A percentile compares a stretch with the other conserved stretches of the same genome.
These are phyloP conservation scores for Drosophila multiciliata DNA, from an alignment of 2,888 invertebrate genomes.

Conservation along the genomic window DNA sequence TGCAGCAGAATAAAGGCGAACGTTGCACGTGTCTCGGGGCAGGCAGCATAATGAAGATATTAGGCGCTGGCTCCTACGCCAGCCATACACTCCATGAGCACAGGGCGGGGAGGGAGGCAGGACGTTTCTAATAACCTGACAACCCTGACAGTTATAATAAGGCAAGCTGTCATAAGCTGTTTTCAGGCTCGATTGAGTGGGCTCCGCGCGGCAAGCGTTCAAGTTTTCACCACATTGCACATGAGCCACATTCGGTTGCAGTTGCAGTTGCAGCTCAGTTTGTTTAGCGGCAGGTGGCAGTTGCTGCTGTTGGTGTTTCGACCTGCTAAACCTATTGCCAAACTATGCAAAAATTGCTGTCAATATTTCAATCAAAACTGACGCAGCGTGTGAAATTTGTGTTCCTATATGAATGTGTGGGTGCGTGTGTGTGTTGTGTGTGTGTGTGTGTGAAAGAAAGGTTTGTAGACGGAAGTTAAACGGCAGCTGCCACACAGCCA, in stretches of 20 bases:
- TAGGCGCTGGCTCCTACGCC: slow-evolving; percentile 14
- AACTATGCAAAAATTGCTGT: slow-evolving; percentile 75
- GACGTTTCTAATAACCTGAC: slow-evolving; percentile 60
- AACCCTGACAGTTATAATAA: slow-evolving; percentile 75
- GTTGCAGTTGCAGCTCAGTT: slow-evolving; percentile 24
- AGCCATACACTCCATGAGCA: neutral
- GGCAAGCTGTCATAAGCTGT: slow-evolving; percentile 79
- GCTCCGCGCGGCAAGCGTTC: slow-evolving; percentile 25
- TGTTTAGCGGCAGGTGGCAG: slow-evolving; percentile 19
- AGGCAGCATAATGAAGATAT: slow-evolving; percentile 67
- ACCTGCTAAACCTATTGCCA: slow-evolving; percentile 45
- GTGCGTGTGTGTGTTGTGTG: slow-evolving; percentile 5
- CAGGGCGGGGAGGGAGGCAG: accelerated
- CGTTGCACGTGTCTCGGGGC: slow-evolving; percentile 14
- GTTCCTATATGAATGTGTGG: neutral
- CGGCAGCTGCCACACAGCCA: slow-evolving; percentile 51
- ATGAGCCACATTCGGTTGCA: slow-evolving; percentile 39
- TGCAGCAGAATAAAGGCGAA: slow-evolving; percentile 17
- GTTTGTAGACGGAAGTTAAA: slow-evolving; percentile 54
- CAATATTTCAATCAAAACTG: slow-evolving; percentile 76
- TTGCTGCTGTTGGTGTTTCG: neutral
- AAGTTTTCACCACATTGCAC: slow-evolving; percentile 69
- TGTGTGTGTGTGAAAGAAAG: slow-evolving; percentile 9
- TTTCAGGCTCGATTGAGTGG: slow-evolving; percentile 62
- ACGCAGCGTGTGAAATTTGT: slow-evolving; percentile 39